Conservation (phyloP, 2,113 vertebrate genomes). For the Ictidomys tridecemlineatus region DNA sequence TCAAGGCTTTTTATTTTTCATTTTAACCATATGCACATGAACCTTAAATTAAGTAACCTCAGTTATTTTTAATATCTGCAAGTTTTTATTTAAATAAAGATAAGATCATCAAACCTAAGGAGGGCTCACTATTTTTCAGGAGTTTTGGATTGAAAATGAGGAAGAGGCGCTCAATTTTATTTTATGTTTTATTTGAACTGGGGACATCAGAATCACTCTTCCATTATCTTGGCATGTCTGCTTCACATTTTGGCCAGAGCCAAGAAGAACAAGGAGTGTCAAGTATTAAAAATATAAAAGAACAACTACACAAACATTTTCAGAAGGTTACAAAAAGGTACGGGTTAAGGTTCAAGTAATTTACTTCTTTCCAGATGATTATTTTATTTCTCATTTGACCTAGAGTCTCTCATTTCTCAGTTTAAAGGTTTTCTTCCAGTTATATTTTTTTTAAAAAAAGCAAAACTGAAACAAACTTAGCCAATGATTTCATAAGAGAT, state of each 20-base stretch:
- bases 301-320: neutral
- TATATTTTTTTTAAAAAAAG: neutral
- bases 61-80: neutral
- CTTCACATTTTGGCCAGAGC: neutral
- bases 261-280: neutral
- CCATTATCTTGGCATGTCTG: neutral
- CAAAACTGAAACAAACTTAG: neutral
- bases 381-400: neutral
- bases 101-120: neutral
- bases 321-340: neutral
- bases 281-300: neutral
- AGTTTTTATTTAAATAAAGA: neutral
- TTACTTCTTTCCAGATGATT: neutral
- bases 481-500: neutral
- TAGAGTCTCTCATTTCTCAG: neutral
- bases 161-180: neutral
- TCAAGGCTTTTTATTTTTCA: neutral
- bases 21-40: neutral
- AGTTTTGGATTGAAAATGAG: neutral
- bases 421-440: neutral
- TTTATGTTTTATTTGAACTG: neutral
- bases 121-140: neutral
- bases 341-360: neutral
- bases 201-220: neutral
- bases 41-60: neutral